phyloP scores from a whole-genome alignment of 2,113 vertebrate species.

The Dipodomys stephensi region DNA sequence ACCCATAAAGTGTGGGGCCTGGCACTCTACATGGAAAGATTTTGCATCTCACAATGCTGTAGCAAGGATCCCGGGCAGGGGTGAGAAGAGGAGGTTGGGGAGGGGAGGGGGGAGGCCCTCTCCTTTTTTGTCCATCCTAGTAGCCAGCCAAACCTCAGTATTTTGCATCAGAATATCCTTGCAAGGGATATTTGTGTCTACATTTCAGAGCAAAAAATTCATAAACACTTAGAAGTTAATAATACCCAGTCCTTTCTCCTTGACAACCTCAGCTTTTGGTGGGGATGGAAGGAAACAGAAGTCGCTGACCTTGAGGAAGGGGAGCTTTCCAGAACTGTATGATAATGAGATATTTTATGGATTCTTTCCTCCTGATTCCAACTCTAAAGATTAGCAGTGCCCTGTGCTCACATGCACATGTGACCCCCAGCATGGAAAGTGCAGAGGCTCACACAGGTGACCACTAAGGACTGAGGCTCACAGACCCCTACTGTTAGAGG shows the following conservation, averaged over 20 bases:
- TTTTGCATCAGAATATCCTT: neutral
- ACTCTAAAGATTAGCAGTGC: no score
- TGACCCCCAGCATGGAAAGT: neutral
- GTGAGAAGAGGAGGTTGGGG: no score
- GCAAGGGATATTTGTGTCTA: neutral
- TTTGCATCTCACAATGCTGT: neutral
- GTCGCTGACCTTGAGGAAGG: neutral
- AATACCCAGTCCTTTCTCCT: neutral
- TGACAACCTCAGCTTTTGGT: neutral
- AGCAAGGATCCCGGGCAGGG: neutral
- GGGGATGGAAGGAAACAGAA: neutral
- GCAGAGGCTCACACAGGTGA: rapidly evolving
- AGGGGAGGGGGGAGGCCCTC: neutral
- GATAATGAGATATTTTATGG: no score
- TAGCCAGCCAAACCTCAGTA: neutral
- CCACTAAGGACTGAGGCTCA: neutral
- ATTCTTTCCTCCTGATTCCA: neutral
- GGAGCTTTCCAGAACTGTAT: neutral
- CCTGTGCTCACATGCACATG: rapidly evolving
- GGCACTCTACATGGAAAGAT: neutral
- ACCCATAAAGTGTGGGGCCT: neutral
- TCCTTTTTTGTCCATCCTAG: neutral
- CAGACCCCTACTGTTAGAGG: neutral
- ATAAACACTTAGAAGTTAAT: neutral
- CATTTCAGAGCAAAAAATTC: neutral